phyloP scores from a whole-genome alignment of 2,113 vertebrate species.

The Bubo scandiacus region DNA sequence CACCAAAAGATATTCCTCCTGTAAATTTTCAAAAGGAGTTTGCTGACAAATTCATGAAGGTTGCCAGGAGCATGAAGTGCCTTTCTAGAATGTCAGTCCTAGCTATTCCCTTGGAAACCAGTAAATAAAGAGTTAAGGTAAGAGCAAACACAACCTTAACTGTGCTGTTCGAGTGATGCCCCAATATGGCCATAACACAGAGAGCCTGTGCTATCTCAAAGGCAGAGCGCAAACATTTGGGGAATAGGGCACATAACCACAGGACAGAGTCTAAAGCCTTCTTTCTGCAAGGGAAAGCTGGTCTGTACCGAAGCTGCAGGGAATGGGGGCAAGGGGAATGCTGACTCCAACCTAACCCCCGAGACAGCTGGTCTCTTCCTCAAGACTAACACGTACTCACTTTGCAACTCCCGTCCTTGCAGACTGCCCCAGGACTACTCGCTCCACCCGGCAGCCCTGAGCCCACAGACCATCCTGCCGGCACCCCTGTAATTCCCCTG shows the following conservation, averaged over 20 bases:
- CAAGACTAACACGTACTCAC: neutral
- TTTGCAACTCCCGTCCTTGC: neutral
- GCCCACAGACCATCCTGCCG: neutral
- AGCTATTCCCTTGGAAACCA: slow-evolving; percentile 6
- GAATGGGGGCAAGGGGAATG: neutral
- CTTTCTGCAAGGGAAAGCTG: neutral
- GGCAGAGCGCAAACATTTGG: slow-evolving; percentile 48
- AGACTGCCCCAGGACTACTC: neutral
- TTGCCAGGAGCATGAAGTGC: neutral
- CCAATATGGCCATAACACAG: slow-evolving; percentile 56
- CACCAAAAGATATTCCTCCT: neutral
- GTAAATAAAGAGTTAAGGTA: slow-evolving; percentile 56
- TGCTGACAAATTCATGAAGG: neutral
- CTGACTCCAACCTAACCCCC: neutral
- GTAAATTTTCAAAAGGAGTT: neutral
- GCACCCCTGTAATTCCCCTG: neutral
- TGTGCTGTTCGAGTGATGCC: slow-evolving; percentile 46
- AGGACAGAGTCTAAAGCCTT: neutral
- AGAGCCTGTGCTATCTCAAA: slow-evolving; percentile 57
- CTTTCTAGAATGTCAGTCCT: neutral
- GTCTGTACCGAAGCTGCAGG: rapidly evolving
- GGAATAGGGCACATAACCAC: slow-evolving; percentile 2
- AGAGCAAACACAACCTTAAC: slow-evolving; percentile 41
- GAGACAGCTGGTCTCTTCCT: neutral
- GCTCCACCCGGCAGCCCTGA: neutral